These are phyloP conservation scores for Macrotrachela quadricornifera DNA, from an alignment of 1,140 invertebrate genomes.

Conservation along the genomic window DNA sequence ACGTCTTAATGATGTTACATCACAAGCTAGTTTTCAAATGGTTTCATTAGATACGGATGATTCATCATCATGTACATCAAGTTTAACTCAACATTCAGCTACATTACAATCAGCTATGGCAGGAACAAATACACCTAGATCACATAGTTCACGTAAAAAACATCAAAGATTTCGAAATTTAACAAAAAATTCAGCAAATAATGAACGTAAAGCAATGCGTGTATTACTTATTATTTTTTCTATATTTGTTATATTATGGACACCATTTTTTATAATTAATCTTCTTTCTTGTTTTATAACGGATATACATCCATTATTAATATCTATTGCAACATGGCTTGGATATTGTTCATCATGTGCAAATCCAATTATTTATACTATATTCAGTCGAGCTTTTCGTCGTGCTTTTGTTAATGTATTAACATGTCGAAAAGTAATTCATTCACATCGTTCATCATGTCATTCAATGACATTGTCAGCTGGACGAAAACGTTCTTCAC, in stretches of 20 bases:
- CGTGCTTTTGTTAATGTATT: constrained; percentile 17
- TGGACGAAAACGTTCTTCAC: no score
- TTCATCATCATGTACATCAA: no score
- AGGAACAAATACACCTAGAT: no score
- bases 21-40: no score
- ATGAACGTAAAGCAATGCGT: constrained; percentile 17
- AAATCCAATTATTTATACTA: constrained; percentile 32
- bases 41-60: no score
- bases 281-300: constrained; percentile 18
- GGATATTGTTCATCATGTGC: constrained; percentile 27
- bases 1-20: no score
- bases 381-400: constrained; percentile 30
- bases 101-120: no score
- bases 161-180: no score
- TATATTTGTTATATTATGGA: constrained; percentile 27
- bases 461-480: no score
- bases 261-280: constrained; percentile 28
- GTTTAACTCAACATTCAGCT: no score
- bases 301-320: constrained; percentile 14
- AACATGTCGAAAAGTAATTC: not conserved
- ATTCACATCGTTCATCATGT: no score
- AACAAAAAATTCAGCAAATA: not conserved
- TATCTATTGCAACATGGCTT: constrained; percentile 23
- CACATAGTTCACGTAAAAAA: no score
- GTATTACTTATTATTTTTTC: constrained; percentile 29